phyloP scores from a whole-genome alignment of 2,888 invertebrate species.

The Protodeltote pygarga region DNA sequence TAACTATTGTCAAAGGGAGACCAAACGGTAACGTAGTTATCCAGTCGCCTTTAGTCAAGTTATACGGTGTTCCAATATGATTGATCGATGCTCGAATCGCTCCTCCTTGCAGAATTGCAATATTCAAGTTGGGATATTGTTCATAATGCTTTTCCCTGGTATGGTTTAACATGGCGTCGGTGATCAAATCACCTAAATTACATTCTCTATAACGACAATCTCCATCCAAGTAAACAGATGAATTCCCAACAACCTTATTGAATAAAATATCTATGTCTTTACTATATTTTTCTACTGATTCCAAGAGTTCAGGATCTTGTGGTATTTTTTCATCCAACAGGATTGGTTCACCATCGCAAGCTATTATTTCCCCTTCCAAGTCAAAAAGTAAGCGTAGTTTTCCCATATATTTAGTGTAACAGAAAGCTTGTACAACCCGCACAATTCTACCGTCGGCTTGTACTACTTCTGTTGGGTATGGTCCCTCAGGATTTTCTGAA shows the following conservation, averaged over 20 bases:
- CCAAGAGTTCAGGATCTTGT: constrained; percentile 88
- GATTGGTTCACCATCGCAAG: constrained; percentile 91
- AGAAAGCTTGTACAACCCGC: constrained; percentile 96
- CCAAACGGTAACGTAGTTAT: constrained; percentile 92
- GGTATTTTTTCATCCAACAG: constrained; percentile 89
- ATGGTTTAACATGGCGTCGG: constrained; percentile 91
- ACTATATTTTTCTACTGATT: constrained; percentile 87
- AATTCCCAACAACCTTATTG: constrained; percentile 88
- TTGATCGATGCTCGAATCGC: constrained; percentile 91
- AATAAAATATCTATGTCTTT: constrained; percentile 84
- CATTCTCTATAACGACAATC: constrained; percentile 92
- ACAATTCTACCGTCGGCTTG: constrained; percentile 91
- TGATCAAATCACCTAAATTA: constrained; percentile 93
- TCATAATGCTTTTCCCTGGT: constrained; percentile 71
- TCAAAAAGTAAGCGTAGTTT: constrained; percentile 91
- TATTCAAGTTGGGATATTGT: constrained; percentile 89
- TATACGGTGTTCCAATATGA: constrained; percentile 78
- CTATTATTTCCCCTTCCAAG: constrained; percentile 89
- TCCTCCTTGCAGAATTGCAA: constrained; percentile 92
- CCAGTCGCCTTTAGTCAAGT: constrained; percentile 91
- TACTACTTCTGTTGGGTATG: constrained; percentile 91
- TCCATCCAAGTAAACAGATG: constrained; percentile 90
- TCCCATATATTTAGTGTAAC: constrained; percentile 96
- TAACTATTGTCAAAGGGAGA: constrained; percentile 89
- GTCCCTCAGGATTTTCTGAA: constrained; percentile 89